These are phyloP conservation scores for Dolichotis patagonum DNA, from an alignment of 2,113 vertebrate genomes.

Conservation along the genomic window DNA sequence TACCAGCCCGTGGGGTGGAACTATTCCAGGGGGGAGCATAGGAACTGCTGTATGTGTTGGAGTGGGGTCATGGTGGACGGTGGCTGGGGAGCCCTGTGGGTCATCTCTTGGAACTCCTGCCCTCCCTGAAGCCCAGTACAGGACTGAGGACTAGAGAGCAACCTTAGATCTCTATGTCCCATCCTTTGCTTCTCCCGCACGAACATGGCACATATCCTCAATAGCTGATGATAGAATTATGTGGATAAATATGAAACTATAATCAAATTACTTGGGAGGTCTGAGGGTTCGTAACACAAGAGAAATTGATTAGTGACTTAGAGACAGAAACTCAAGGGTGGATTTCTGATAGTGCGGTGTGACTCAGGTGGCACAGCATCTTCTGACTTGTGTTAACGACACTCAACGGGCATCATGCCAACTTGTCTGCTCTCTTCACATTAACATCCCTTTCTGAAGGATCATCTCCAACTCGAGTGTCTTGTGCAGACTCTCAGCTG, in stretches of 20 bases:
- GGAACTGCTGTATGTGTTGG: rapidly evolving
- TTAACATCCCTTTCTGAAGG: background rate
- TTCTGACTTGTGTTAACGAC: background rate
- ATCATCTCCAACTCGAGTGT: background rate
- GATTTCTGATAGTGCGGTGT: background rate
- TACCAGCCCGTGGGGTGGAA: background rate
- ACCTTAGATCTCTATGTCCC: rapidly evolving
- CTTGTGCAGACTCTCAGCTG: background rate
- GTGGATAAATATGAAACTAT: background rate
- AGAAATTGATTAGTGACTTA: background rate
- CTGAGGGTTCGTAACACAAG: background rate
- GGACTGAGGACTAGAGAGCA: background rate
- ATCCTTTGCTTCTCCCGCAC: background rate
- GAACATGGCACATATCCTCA: background rate
- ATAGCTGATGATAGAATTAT: background rate
- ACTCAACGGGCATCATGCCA: background rate
- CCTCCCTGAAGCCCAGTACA: background rate
- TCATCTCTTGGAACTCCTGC: too few species aligned
- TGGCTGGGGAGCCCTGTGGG: rapidly evolving
- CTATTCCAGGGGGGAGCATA: background rate
- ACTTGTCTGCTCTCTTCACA: background rate
- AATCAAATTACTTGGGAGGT: background rate
- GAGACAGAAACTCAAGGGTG: background rate
- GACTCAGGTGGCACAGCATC: background rate
- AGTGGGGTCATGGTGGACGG: rapidly evolving